Evolutionary conservation across 2,113 vertebrate species (phyloP).

Genomic region (Electrona antarctica): DNA sequence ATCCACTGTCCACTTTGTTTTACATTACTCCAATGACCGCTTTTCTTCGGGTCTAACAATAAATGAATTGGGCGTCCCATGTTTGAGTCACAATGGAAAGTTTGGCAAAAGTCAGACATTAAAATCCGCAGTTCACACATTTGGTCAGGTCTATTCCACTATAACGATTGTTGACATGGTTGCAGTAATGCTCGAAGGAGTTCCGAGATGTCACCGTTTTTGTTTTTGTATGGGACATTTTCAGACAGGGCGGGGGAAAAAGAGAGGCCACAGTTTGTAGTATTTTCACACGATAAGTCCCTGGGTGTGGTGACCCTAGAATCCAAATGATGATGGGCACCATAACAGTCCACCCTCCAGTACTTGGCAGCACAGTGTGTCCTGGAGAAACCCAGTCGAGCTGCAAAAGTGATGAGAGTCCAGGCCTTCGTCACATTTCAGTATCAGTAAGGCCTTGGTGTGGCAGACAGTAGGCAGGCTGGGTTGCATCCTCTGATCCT

Average conservation of each 20-base stretch:
- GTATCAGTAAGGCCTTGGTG: slow-evolving; percentile 2
- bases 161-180: slow-evolving; percentile 3
- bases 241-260: background rate
- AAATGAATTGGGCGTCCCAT: slow-evolving; percentile 4
- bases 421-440: slow-evolving; percentile 24
- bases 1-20: background rate
- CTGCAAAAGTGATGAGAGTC: slow-evolving; percentile 28
- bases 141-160: slow-evolving; percentile 25
- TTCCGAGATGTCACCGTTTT: slow-evolving; percentile 4
- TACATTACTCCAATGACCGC: slow-evolving; percentile 25
- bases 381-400: slow-evolving; percentile 11
- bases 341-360: slow-evolving; percentile 21
- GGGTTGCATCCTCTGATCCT: slow-evolving; percentile 31
- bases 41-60: too few relatives aligned
- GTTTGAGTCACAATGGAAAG: background rate
- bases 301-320: slow-evolving; percentile 21
- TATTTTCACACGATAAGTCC: slow-evolving; percentile 23
- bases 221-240: background rate
- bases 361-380: slow-evolving; percentile 5
- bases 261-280: background rate
- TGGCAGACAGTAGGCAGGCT: slow-evolving; percentile 9
- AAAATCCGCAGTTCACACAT: slow-evolving; percentile 13
- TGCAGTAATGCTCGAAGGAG: background rate
- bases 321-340: slow-evolving; percentile 20
- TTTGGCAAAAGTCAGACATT: slow-evolving; percentile 62